Evolutionary conservation across 2,113 vertebrate genomes (phyloP).

Genomic region (Phrynosoma blainvillii): DNA sequence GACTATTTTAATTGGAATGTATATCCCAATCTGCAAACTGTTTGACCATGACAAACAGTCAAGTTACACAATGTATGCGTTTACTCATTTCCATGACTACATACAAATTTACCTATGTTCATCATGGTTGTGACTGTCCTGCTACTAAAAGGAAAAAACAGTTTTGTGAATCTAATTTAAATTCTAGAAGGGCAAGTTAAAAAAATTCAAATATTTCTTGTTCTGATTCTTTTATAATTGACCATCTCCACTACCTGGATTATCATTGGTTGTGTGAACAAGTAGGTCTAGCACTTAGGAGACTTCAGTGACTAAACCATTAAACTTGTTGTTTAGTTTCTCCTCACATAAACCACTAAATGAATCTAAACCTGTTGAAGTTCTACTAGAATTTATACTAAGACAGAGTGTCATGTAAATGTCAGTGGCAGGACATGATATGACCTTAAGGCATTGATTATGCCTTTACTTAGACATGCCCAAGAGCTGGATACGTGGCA

Average conservation of each 20-base stretch:
- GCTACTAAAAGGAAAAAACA: neutral
- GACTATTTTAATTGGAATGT: neutral
- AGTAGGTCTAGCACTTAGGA: neutral
- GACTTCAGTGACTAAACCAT: neutral
- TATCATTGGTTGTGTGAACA: too few relatives aligned
- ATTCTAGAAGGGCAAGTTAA: neutral
- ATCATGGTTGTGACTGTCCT: neutral
- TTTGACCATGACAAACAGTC: neutral
- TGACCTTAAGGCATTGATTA: conserved; percentile 28
- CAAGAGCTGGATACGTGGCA: neutral
- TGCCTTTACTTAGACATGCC: neutral
- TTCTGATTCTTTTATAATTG: neutral
- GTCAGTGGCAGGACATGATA: neutral
- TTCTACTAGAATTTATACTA: conserved; percentile 2
- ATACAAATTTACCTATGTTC: neutral
- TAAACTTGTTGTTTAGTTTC: neutral
- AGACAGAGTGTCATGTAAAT: conserved; percentile 13
- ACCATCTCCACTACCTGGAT: too few relatives aligned
- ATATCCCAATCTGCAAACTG: neutral
- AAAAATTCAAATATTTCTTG: neutral
- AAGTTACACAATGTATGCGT: neutral
- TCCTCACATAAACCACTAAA: neutral
- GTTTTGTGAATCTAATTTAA: neutral
- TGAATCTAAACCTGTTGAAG: neutral
- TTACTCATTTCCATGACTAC: neutral